Base-by-base conservation (phyloP, 2,797 vertebrate genomes). In the Phaenicophaeus curvirostris region DNA sequence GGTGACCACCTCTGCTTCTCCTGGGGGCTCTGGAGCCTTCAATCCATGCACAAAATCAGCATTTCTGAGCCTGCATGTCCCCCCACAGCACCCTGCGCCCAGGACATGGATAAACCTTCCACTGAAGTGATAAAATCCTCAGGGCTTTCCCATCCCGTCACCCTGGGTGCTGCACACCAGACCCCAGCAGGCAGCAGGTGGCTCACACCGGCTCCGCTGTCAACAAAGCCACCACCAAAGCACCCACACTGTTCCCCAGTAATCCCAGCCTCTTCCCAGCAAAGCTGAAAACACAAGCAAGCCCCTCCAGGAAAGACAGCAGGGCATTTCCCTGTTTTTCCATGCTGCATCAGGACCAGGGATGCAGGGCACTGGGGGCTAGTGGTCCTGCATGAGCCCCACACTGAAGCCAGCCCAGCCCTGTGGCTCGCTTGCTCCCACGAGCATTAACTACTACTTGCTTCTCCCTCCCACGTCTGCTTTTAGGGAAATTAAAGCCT, bases 401-500 rank as follows among this genome's bases (percentile, higher is more conserved):
- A 1, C 1, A 5, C 37, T 7, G 20, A 19, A 51, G 15, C 17
- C 72, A 69, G 27, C 66, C 61, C 3, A 8, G 84, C 50, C 8
- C 2, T 19, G 7, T 0, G 2, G 55, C 67, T 82, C 76, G 1
- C 8, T 31, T 17, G 0, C 5, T 79, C 28, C 63, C 53, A 37
- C 3, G 7, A 68, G 68, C 74, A 76, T 33, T 63, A 62, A 51
- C n/a, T 21, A 16, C 12, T 44, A 62, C 62, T 48, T 59, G 44
- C 37, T 84, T 69, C 2, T 5, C 17, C 51, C 62, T 82, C 80
- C 59, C 37, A 28, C 1, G 4, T 37, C 50, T 37, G 44, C 44
- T 81, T 59, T 59, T 69, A 69, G 65, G 54, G 55, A 69, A 66
- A 37, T 19, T 31, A 82, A 87, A 85, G 48, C 30, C 72, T 61